These are phyloP conservation scores for Zosterops japonicus DNA, from an alignment of 2,113 vertebrate genomes.

Conservation along the genomic window DNA sequence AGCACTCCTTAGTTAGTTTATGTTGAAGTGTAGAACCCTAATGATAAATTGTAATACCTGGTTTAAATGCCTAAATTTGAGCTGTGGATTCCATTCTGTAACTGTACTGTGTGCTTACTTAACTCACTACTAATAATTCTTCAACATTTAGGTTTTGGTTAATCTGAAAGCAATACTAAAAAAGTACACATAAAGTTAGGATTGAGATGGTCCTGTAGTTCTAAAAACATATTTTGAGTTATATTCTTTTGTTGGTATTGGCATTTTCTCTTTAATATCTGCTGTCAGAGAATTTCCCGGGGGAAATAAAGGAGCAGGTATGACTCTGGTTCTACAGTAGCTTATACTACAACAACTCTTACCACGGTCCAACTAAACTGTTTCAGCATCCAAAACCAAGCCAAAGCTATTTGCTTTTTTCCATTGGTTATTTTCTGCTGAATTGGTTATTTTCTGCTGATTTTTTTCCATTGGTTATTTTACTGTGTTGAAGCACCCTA, in stretches of 20 bases:
- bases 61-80: background rate
- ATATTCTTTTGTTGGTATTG: background rate
- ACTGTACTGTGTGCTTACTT: background rate
- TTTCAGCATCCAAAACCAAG: background rate
- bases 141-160: background rate
- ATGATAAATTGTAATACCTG: background rate
- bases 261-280: background rate
- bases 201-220: background rate
- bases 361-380: background rate
- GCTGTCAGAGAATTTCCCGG: background rate
- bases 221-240: background rate
- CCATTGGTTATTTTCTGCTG: background rate
- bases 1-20: background rate
- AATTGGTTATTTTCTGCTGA: background rate
- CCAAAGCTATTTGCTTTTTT: background rate
- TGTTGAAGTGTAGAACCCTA: background rate
- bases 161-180: background rate
- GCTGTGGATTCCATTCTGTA: background rate
- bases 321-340: background rate
- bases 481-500: background rate
- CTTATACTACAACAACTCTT: background rate
- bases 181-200: background rate
- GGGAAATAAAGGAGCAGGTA: background rate
- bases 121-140: background rate
- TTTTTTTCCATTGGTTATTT: background rate